Percentiles rank a stretch among this genome's conserved stretches.
phyloP scores from a whole-genome alignment of 2,888 invertebrate genomes.

The Sipunculus nudus region DNA sequence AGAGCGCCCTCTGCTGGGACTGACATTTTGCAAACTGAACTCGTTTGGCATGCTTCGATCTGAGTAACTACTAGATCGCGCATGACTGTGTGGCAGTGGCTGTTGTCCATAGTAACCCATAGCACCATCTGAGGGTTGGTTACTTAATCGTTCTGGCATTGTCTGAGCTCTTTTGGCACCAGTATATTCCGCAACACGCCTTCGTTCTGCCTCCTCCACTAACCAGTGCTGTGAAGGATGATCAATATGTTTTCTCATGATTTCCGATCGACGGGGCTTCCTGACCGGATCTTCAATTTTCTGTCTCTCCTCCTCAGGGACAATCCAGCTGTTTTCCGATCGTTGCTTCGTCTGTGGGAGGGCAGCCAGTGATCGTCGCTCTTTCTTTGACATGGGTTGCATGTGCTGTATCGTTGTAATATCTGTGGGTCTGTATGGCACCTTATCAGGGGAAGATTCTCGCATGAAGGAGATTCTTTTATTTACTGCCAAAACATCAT shows the following conservation, averaged over 20 bases:
- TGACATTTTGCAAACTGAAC: too few relatives aligned
- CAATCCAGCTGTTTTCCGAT: conserved; percentile 40
- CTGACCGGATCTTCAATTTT: not conserved
- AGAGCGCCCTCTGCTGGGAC: too few relatives aligned
- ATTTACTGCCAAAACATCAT: too few relatives aligned
- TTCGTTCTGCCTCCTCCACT: conserved; percentile 90
- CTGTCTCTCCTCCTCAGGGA: conserved; percentile 20
- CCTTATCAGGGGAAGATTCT: too few relatives aligned
- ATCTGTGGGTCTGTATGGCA: too few relatives aligned
- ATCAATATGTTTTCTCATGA: conserved; percentile 44
- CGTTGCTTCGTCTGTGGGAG: conserved; percentile 51
- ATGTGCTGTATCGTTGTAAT: too few relatives aligned
- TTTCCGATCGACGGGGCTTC: conserved; percentile 32
- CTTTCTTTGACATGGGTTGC: too few relatives aligned
- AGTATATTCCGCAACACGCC: conserved; percentile 69
- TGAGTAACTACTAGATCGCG: too few relatives aligned
- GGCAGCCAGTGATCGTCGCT: conserved; percentile 52
- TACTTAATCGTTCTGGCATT: conserved; percentile 26
- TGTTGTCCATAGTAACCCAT: too few relatives aligned
- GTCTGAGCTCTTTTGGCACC: conserved; percentile 27
- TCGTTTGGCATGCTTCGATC: too few relatives aligned
- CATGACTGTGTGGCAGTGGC: too few relatives aligned
- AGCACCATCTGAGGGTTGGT: not conserved
- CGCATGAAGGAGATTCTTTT: too few relatives aligned
- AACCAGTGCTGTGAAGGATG: conserved; percentile 79